Evolutionary conservation across 2,797 vertebrate species (phyloP).

Genomic region (Sebastes iracundus): DNA sequence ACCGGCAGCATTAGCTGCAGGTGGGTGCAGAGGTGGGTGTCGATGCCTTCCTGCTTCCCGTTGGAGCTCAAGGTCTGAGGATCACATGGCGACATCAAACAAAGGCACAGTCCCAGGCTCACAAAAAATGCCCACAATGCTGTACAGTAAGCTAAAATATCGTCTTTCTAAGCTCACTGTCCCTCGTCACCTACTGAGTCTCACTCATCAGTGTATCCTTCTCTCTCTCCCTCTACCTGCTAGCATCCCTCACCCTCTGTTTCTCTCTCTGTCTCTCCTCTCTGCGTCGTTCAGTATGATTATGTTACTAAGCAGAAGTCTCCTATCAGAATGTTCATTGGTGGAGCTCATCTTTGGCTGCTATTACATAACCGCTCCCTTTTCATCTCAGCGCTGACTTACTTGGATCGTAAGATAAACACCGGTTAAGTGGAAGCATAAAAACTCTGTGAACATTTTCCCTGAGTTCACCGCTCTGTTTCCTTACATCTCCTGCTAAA

Average conservation of each 20-base stretch:
- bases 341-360: constrained; percentile 66
- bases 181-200: background rate
- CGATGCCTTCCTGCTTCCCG: constrained; percentile 49
- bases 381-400: constrained; percentile 58
- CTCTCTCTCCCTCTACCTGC: constrained; percentile 13
- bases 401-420: constrained; percentile 54
- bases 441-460: constrained; percentile 39
- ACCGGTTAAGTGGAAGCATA: constrained; percentile 38
- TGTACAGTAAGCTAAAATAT: background rate
- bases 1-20: constrained; percentile 65
- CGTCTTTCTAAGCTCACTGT: background rate
- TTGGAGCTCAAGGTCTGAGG: constrained; percentile 55
- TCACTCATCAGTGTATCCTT: background rate
- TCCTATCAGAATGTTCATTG: constrained; percentile 72
- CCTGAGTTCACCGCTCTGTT: constrained; percentile 21
- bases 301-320: constrained; percentile 83
- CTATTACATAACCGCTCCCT: constrained; percentile 66
- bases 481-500: constrained; percentile 22
- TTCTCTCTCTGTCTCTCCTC: constrained; percentile 29
- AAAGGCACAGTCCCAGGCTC: constrained; percentile 22
- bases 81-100: constrained; percentile 59
- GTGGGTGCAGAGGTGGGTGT: constrained; percentile 64
- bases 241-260: constrained; percentile 20
- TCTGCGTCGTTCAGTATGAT: constrained; percentile 33
- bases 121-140: background rate